A percentile compares a stretch with the other conserved stretches of the same genome.
These are phyloP conservation scores for Chiridota heheva DNA, from an alignment of 35 echinoderm and acorn worm genomes.

Conservation along the genomic window DNA sequence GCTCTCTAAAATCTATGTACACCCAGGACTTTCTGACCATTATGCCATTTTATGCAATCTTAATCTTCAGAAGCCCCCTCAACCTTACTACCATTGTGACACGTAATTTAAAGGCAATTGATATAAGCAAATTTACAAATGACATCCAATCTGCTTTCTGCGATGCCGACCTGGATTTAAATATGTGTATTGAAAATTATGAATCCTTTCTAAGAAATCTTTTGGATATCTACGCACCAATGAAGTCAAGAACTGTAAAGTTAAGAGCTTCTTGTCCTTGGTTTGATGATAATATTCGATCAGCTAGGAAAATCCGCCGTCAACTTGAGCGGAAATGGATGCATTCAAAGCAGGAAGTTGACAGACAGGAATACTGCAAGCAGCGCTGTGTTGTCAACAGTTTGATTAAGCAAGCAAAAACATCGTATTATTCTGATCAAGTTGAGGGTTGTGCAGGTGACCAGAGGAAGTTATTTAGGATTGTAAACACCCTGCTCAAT, in stretches of 20 bases:
- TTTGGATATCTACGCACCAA: constrained; percentile 5
- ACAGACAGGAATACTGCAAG: constrained; percentile 19
- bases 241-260: neutral
- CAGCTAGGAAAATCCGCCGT: constrained; percentile 13
- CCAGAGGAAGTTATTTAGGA: constrained; percentile 51
- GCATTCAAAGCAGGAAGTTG: neutral
- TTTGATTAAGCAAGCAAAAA: constrained; percentile 19
- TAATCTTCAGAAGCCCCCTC: too few species aligned
- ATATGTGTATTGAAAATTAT: neutral
- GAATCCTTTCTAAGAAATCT: neutral
- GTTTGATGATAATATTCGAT: constrained; percentile 30
- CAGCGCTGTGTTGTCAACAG: neutral
- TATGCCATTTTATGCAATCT: too few species aligned
- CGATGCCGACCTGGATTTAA: too few species aligned
- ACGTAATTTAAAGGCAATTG: too few species aligned
- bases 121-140: too few species aligned
- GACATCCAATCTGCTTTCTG: too few species aligned
- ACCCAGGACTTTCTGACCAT: too few species aligned
- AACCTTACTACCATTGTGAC: too few species aligned
- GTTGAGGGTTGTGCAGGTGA: constrained; percentile 39
- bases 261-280: neutral
- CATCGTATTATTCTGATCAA: constrained; percentile 34
- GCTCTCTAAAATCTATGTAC: too few species aligned
- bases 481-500: constrained; percentile 46
- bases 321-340: constrained; percentile 26